These are phyloP conservation scores for Oreochromis tanganicae DNA, from an alignment of 2,113 vertebrate genomes.

Conservation along the genomic window DNA sequence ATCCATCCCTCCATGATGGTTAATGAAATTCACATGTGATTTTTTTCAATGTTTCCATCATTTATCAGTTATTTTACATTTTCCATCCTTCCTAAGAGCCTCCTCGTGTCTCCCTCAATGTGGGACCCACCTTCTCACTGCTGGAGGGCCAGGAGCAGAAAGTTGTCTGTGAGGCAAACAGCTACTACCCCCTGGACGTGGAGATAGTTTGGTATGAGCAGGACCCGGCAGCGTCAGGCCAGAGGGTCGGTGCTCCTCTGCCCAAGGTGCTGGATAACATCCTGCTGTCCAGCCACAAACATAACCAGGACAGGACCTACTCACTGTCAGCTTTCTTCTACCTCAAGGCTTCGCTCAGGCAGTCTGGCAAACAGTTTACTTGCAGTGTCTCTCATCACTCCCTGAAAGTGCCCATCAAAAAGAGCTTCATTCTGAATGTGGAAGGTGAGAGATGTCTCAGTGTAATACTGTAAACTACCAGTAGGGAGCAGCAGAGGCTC, in stretches of 20 bases:
- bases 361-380: constrained; percentile 54
- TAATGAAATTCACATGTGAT: background rate
- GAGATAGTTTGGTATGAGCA: constrained; percentile 61
- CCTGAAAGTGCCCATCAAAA: constrained; percentile 64
- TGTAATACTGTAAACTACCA: background rate
- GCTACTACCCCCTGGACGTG: constrained; percentile 73
- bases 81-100: constrained; percentile 51
- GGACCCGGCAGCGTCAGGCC: background rate
- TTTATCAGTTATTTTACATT: background rate
- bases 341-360: constrained; percentile 45
- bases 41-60: background rate
- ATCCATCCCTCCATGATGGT: background rate
- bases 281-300: constrained; percentile 67
- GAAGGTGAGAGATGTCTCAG: constrained; percentile 33
- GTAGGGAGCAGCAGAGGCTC: constrained; percentile 21
- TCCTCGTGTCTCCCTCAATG: constrained; percentile 63
- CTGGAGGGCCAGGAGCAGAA: constrained; percentile 59
- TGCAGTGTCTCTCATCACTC: constrained; percentile 72
- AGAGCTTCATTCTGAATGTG: constrained; percentile 66
- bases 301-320: constrained; percentile 68
- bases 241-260: constrained; percentile 23
- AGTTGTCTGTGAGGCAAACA: constrained; percentile 58
- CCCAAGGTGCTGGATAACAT: constrained; percentile 59
- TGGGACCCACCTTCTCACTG: constrained; percentile 38
- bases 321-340: constrained; percentile 70